Conservation (phyloP, 2,888 invertebrate species). For the Orchesellides sinensis region DNA sequence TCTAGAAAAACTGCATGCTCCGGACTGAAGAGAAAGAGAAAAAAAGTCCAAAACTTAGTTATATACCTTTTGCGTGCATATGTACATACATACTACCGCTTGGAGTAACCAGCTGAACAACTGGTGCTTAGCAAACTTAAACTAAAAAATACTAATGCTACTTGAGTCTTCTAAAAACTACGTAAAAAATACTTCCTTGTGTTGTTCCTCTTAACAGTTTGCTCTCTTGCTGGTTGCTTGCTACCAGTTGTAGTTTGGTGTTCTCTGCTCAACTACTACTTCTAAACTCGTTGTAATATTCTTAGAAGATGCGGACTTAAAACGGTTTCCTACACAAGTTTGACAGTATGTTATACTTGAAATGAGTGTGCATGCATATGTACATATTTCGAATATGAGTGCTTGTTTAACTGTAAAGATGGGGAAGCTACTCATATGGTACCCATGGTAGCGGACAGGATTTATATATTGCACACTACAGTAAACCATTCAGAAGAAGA, state of each 20-base stretch:
- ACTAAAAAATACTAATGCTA: neutral
- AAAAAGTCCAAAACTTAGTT: slow-evolving; percentile 57
- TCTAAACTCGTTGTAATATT: neutral
- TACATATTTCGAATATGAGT: neutral
- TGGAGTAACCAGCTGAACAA: slow-evolving; percentile 30
- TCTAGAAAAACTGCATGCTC: slow-evolving; percentile 73
- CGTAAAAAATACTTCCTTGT: slow-evolving; percentile 4
- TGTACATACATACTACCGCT: slow-evolving; percentile 2
- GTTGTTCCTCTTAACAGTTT: slow-evolving; percentile 42
- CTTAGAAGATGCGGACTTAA: neutral
- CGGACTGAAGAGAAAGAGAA: slow-evolving; percentile 63
- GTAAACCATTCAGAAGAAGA: slow-evolving; percentile 34
- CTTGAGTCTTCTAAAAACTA: neutral
- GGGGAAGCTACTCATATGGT: neutral
- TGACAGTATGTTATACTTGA: neutral
- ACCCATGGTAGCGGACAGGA: slow-evolving; percentile 24
- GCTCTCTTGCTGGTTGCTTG: slow-evolving; percentile 35
- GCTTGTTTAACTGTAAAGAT: neutral
- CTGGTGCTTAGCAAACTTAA: no score
- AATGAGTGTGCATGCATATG: neutral
- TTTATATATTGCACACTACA: slow-evolving; percentile 27
- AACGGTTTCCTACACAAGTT: neutral
- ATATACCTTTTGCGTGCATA: slow-evolving; percentile 10
- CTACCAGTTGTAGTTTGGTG: no score
- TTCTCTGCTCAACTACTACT: no score